phyloP scores from a whole-genome alignment of 1,140 invertebrate species.

The Cryptotermes secundus region DNA sequence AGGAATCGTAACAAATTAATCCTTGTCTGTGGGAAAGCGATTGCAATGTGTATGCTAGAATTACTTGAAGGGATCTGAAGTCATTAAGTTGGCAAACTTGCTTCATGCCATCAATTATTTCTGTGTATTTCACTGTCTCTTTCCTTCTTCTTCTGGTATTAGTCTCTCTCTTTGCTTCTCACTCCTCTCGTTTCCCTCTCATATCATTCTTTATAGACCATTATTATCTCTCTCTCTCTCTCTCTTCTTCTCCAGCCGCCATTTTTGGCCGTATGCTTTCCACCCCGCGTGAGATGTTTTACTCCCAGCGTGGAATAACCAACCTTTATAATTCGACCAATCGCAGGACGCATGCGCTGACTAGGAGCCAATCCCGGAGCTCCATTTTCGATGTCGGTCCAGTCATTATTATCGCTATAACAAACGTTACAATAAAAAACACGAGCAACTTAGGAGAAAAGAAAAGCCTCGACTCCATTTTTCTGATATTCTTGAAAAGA shows the following conservation, averaged over 20 bases:
- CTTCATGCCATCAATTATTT: background rate
- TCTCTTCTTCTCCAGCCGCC: background rate
- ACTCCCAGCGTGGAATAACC: background rate
- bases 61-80: background rate
- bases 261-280: background rate
- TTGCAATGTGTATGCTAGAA: too few species aligned
- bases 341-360: background rate
- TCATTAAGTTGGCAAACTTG: background rate
- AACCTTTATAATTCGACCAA: conserved; percentile 7
- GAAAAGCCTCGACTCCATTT: conserved; percentile 31
- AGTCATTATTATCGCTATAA: conserved; percentile 19
- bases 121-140: background rate
- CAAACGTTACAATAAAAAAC: background rate
- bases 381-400: conserved; percentile 20
- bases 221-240: background rate
- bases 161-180: background rate
- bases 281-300: background rate
- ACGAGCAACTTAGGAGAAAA: background rate
- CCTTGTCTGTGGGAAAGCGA: too few species aligned
- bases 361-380: background rate
- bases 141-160: background rate
- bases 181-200: background rate
- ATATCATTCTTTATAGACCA: too few species aligned
- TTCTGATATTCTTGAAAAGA: conserved; percentile 34
- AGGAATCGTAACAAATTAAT: too few species aligned